These are phyloP conservation scores for Alcis repandata DNA, from an alignment of 2,888 invertebrate genomes.

Conservation along the genomic window DNA sequence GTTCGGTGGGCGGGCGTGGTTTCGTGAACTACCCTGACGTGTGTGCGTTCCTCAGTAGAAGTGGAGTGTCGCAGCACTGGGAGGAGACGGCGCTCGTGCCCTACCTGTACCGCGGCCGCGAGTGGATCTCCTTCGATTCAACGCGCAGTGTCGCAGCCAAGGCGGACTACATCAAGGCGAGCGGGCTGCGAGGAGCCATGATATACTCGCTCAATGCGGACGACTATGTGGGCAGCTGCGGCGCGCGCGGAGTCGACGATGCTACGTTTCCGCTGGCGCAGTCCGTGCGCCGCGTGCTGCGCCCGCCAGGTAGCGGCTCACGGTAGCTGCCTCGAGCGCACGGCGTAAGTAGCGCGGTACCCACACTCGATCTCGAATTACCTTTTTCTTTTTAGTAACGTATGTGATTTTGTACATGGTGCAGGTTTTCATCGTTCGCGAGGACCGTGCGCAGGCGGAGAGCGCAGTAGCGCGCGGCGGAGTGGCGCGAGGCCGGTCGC, in stretches of 20 bases:
- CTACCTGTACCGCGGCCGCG: slow-evolving; percentile 89
- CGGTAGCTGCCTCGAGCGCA: slow-evolving; percentile 30
- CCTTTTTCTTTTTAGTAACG: slow-evolving; percentile 78
- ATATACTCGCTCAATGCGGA: slow-evolving; percentile 93
- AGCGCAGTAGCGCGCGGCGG: slow-evolving; percentile 26
- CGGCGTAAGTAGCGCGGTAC: no score
- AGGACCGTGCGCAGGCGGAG: slow-evolving; percentile 41
- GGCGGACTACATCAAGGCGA: slow-evolving; percentile 88
- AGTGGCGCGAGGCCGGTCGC: slow-evolving; percentile 39
- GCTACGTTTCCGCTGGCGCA: slow-evolving; percentile 59
- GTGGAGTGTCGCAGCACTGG: slow-evolving; percentile 83
- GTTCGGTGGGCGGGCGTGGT: slow-evolving; percentile 87
- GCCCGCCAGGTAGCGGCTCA: slow-evolving; percentile 38
- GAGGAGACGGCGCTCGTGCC: slow-evolving; percentile 92
- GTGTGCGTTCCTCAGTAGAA: slow-evolving; percentile 88
- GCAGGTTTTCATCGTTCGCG: slow-evolving; percentile 74
- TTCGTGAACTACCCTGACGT: slow-evolving; percentile 90
- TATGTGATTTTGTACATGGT: slow-evolving; percentile 84
- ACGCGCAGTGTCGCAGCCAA: slow-evolving; percentile 90
- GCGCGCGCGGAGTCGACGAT: slow-evolving; percentile 23
- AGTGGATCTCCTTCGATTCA: slow-evolving; percentile 95
- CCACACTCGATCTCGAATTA: no score
- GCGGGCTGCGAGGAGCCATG: slow-evolving; percentile 93
- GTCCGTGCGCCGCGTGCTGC: slow-evolving; percentile 45
- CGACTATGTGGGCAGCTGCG: slow-evolving; percentile 89